Conservation (phyloP, 2,888 invertebrate genomes). For the Chymomyza fuscimana region DNA sequence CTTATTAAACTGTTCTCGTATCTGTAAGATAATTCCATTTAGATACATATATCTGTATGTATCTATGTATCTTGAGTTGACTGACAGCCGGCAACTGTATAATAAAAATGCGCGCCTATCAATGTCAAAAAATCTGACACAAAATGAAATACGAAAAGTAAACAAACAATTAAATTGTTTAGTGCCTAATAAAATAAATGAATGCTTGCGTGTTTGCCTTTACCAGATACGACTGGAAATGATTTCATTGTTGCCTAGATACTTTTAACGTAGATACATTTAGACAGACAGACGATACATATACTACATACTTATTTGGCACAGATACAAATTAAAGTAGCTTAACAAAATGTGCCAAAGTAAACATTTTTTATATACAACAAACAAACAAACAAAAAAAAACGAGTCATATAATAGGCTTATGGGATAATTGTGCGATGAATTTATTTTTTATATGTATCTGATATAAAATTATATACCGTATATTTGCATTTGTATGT, state of each 20-base stretch:
- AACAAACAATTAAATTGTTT: slow-evolving; percentile 73
- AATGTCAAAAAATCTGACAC: slow-evolving; percentile 72
- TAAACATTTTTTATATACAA: slow-evolving; percentile 40
- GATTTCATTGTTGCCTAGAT: slow-evolving; percentile 2
- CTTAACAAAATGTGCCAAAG: slow-evolving; percentile 17
- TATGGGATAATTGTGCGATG: not conserved
- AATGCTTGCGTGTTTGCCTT: slow-evolving; percentile 50
- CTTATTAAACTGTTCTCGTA: no score
- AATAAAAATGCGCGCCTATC: slow-evolving; percentile 71
- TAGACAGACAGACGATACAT: slow-evolving; percentile 10
- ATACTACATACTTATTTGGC: slow-evolving; percentile 24
- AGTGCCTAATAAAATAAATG: slow-evolving; percentile 70
- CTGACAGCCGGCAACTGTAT: slow-evolving; percentile 45
- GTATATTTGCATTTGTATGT: not conserved
- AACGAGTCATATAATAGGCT: not conserved
- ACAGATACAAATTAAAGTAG: slow-evolving; percentile 42
- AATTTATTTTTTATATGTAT: slow-evolving; percentile 5
- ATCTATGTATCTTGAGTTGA: slow-evolving; percentile 3
- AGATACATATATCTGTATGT: not conserved
- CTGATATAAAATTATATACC: not conserved
- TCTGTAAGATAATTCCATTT: no score
- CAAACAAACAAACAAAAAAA: slow-evolving; percentile 14
- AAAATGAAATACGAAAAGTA: slow-evolving; percentile 66
- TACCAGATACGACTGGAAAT: slow-evolving; percentile 55
- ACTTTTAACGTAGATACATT: not conserved